Evolutionary conservation across 2,888 invertebrate species (phyloP).

Genomic region (Ellobium chinense): DNA sequence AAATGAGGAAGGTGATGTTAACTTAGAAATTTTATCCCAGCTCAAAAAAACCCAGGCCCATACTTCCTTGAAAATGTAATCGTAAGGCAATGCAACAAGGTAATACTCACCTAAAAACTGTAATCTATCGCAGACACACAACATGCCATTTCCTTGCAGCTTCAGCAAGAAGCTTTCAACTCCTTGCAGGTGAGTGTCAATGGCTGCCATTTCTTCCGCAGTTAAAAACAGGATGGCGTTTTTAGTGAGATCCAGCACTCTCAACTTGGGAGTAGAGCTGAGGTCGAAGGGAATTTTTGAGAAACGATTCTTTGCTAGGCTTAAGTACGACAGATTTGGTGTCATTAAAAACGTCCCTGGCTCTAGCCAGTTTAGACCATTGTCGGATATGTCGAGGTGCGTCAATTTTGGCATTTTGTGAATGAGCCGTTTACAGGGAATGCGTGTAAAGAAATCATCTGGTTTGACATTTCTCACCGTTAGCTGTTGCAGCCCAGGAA

Average conservation of each 20-base stretch:
- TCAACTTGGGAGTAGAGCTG: not conserved
- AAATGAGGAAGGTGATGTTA: too few species aligned
- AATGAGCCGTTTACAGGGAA: not conserved
- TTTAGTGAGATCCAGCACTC: not conserved
- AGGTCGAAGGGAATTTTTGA: slow-evolving; percentile 15
- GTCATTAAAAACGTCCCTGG: not conserved
- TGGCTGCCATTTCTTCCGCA: not conserved
- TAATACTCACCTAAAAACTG: not conserved
- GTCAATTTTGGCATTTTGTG: not conserved
- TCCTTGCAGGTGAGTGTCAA: not conserved
- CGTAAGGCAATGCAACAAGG: too few species aligned
- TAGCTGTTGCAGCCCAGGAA: not conserved
- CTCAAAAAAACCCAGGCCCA: too few species aligned
- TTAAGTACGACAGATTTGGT: not conserved
- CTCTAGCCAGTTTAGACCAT: not conserved
- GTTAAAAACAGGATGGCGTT: slow-evolving; percentile 5
- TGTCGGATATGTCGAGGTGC: slow-evolving; percentile 8
- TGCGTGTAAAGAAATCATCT: not conserved
- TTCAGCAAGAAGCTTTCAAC: not conserved
- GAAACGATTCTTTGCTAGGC: slow-evolving; percentile 1
- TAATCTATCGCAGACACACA: not conserved
- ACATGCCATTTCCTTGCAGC: slow-evolving; percentile 1
- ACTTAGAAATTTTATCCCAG: too few species aligned
- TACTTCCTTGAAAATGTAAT: too few species aligned
- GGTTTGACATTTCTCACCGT: not conserved